A percentile compares a stretch with the other conserved stretches of the same genome.
Evolutionary conservation across 2,888 invertebrate species (phyloP).

Genomic region (Liopterus haemorrhoidalis): DNA sequence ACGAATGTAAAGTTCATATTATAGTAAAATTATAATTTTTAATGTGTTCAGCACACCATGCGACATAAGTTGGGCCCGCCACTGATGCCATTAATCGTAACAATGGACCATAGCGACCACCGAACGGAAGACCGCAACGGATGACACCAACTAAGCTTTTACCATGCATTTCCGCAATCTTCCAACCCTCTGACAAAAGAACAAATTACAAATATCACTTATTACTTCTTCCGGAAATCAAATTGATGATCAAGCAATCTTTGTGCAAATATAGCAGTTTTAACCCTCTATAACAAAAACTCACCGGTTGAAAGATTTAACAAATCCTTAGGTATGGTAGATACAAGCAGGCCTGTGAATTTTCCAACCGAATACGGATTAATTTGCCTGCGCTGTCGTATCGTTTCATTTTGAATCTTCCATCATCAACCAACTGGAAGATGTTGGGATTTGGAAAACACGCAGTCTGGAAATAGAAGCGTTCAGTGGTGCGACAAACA

Average conservation of each 20-base stretch:
- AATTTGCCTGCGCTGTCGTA: conserved; percentile 43
- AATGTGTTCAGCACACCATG: conserved; percentile 32
- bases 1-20: too few species aligned
- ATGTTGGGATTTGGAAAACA: conserved; percentile 39
- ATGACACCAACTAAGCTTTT: too few species aligned
- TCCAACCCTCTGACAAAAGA: too few species aligned
- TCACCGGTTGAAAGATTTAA: conserved; percentile 41
- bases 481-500: conserved; percentile 18
- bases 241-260: conserved; percentile 23
- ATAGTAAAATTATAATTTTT: conserved; percentile 28
- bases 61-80: conserved; percentile 21
- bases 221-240: not conserved
- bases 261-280: conserved; percentile 44
- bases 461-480: conserved; percentile 37
- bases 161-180: too few species aligned
- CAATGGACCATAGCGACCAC: conserved; percentile 21
- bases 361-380: conserved; percentile 44
- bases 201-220: conserved; percentile 5
- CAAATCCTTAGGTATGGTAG: conserved; percentile 34
- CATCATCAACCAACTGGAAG: conserved; percentile 41
- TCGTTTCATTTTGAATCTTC: conserved; percentile 37
- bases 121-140: conserved; percentile 7
- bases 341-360: conserved; percentile 40
- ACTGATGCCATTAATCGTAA: conserved; percentile 9
- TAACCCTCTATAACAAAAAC: conserved; percentile 42